Conservation (phyloP, 2,797 vertebrate species). For the Emys orbicularis region DNA sequence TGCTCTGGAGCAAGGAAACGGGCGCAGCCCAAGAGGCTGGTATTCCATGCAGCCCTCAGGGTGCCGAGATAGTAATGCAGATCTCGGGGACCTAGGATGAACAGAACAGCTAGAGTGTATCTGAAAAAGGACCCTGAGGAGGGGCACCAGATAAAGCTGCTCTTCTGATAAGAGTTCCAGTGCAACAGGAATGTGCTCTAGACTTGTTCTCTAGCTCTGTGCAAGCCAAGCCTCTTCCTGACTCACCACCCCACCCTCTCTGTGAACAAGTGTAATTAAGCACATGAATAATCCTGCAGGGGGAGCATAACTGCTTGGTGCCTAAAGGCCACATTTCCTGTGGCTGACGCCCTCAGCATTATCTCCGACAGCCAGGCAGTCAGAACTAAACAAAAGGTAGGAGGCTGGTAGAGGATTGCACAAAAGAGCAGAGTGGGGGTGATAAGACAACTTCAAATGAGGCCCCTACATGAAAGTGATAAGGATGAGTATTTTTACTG, state of each 20-base stretch:
- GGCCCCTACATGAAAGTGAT: not conserved
- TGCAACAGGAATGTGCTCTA: not conserved
- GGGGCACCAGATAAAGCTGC: not conserved
- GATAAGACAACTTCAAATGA: not conserved
- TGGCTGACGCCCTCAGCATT: not conserved
- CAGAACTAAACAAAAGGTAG: not conserved
- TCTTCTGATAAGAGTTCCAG: not conserved
- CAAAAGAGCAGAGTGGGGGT: rapidly evolving
- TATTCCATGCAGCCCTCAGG: not conserved
- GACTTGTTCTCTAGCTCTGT: not conserved
- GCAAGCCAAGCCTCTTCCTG: slow-evolving; percentile 36
- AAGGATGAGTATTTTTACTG: not conserved
- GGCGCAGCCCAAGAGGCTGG: not conserved
- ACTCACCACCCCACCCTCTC: slow-evolving; percentile 46
- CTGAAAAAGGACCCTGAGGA: not conserved
- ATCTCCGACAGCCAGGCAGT: not conserved
- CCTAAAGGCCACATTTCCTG: not conserved
- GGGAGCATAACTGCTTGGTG: not conserved
- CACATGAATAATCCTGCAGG: not conserved
- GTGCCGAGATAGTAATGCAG: not conserved
- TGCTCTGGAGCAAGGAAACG: too few species aligned
- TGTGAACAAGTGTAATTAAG: slow-evolving; percentile 1
- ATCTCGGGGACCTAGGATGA: not conserved
- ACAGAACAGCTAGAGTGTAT: not conserved
- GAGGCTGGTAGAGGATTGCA: not conserved